Conservation (phyloP, 2,113 vertebrate species). For the Turnix velox region DNA sequence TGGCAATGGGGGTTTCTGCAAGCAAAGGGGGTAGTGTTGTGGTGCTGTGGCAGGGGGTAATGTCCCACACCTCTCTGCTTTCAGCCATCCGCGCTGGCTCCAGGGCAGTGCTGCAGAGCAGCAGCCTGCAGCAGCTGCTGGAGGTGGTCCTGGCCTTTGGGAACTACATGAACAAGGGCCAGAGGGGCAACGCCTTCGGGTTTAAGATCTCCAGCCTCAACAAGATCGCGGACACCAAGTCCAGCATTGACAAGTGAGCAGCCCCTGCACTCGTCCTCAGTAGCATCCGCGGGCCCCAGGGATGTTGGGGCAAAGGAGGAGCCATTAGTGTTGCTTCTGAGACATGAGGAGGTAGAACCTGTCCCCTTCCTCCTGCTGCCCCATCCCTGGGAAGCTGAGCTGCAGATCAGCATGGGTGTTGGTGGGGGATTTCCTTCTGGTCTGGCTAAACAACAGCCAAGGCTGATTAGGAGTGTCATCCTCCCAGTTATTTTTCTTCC, state of each 20-base stretch:
- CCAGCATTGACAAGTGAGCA: constrained; percentile 98
- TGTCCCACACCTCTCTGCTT: background rate
- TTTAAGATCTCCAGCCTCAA: constrained; percentile 98
- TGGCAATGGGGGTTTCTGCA: background rate
- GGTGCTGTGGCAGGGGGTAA: background rate
- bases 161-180: constrained; percentile 99
- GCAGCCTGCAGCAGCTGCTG: constrained; percentile 88
- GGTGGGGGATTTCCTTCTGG: background rate
- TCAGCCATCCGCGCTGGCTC: constrained; percentile 88
- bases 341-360: background rate
- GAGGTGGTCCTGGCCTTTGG: constrained; percentile 98
- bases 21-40: background rate
- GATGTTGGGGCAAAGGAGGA: background rate
- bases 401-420: background rate
- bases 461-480: background rate
- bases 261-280: background rate
- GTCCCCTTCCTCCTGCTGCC: background rate
- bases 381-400: background rate
- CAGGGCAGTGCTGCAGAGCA: constrained; percentile 89
- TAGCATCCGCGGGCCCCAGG: accelerated
- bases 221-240: constrained; percentile 98
- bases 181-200: constrained; percentile 94
- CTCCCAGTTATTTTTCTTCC: background rate
- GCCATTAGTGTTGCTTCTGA: background rate
- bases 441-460: background rate